Conservation (phyloP, 1,140 invertebrate genomes). For the Teleopsis dalmanni region DNA sequence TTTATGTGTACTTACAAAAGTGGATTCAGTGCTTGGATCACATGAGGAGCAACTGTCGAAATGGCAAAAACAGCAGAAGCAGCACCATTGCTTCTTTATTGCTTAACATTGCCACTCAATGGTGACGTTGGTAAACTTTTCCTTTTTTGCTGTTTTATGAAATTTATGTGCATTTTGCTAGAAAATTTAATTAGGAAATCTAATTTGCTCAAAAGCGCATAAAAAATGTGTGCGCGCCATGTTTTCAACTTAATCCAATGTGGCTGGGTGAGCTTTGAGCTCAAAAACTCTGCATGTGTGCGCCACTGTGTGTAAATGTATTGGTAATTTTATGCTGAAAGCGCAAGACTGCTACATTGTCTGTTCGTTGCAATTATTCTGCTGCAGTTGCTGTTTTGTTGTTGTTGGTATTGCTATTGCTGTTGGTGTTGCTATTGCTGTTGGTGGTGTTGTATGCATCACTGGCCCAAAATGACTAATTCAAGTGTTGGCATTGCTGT, state of each 20-base stretch:
- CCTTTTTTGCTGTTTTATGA: constrained; percentile 23
- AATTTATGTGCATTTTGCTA: constrained; percentile 41
- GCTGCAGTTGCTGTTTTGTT: not conserved
- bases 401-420: not conserved
- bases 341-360: not conserved
- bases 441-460: not conserved
- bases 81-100: too few species aligned
- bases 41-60: constrained; percentile 8
- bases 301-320: not conserved
- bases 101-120: constrained; percentile 8
- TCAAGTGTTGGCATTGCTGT: too few species aligned
- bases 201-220: constrained; percentile 44
- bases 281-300: not conserved
- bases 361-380: not conserved
- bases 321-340: not conserved
- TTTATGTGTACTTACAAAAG: too few species aligned
- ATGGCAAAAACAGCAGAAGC: constrained; percentile 5
- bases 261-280: not conserved
- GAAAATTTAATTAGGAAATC: constrained; percentile 44
- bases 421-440: not conserved
- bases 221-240: constrained; percentile 29
- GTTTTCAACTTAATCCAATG: constrained; percentile 1
- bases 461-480: constrained; percentile 9
- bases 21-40: too few species aligned
- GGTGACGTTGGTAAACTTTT: too few species aligned